Evolutionary conservation across 1,140 invertebrate genomes (phyloP).

Genomic region (Andricus grossulariae): DNA sequence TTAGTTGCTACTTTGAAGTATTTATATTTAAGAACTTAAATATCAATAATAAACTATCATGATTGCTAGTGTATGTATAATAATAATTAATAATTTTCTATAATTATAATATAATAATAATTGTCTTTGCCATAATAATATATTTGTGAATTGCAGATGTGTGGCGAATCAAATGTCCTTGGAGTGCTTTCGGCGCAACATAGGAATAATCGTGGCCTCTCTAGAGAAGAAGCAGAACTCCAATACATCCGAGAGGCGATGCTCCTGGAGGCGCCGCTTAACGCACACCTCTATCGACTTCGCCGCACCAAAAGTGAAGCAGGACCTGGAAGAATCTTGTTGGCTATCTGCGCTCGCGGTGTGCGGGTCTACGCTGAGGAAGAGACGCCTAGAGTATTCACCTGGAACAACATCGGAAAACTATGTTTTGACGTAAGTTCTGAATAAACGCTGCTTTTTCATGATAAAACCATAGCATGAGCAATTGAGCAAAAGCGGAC

Average conservation of each 20-base stretch:
- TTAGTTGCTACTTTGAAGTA: no score
- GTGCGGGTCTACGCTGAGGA: slow-evolving; percentile 88
- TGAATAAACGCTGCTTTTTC: not conserved
- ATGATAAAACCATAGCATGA: no score
- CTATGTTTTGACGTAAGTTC: slow-evolving; percentile 90
- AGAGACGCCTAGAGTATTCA: slow-evolving; percentile 84
- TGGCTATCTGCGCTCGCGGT: slow-evolving; percentile 90
- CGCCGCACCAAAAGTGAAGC: slow-evolving; percentile 88
- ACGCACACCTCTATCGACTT: slow-evolving; percentile 93
- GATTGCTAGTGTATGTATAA: not conserved
- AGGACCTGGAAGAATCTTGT: slow-evolving; percentile 83
- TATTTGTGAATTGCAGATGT: slow-evolving; percentile 67
- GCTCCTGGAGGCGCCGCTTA: slow-evolving; percentile 89
- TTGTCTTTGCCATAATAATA: not conserved
- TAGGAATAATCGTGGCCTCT: slow-evolving; percentile 85
- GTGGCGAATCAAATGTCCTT: slow-evolving; percentile 77
- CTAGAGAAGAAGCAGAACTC: slow-evolving; percentile 86
- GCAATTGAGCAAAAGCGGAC: no score
- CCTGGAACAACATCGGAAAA: slow-evolving; percentile 95
- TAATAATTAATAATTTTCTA: no score
- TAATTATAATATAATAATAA: no score
- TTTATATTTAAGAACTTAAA: no score
- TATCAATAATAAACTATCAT: no score
- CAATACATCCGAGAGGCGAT: slow-evolving; percentile 94
- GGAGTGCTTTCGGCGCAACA: slow-evolving; percentile 80